phyloP scores from a whole-genome alignment of 1,140 invertebrate species.

The Pissodes strobi region DNA sequence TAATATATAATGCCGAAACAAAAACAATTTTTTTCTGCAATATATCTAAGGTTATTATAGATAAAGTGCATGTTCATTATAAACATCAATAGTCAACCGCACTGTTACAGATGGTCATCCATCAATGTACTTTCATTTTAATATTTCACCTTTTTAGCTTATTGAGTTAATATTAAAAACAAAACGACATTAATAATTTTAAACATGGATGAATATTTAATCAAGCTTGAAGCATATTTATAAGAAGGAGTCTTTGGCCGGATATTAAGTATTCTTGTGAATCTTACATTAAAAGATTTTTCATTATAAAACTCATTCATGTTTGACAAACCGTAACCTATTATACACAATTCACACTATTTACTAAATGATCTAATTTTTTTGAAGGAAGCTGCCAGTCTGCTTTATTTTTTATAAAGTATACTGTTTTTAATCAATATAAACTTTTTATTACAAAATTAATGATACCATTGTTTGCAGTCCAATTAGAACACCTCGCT shows the following conservation, averaged over 20 bases:
- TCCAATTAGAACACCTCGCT: no score
- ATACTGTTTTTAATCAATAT: no score
- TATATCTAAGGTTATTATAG: no score
- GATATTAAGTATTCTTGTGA: conserved; percentile 22
- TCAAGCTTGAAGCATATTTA: conserved; percentile 25
- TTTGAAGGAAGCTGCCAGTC: no score
- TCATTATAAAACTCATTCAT: conserved; percentile 24
- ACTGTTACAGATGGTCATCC: background rate
- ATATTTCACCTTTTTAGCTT: background rate
- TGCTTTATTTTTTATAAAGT: no score
- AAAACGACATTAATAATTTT: conserved; percentile 23
- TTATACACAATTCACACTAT: conserved; percentile 9
- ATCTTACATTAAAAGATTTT: conserved; percentile 19
- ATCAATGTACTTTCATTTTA: background rate
- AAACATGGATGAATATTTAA: conserved; percentile 25
- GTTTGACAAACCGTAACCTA: conserved; percentile 24
- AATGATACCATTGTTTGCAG: no score
- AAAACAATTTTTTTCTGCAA: no score
- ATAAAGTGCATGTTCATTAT: no score
- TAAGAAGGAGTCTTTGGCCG: conserved; percentile 10
- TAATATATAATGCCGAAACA: no score
- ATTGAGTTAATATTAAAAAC: conserved; percentile 5
- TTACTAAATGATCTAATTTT: conserved; percentile 15
- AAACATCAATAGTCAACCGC: no score
- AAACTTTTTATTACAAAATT: no score